These are phyloP conservation scores for Phymorhynchus buccinoides DNA, from an alignment of 1,140 invertebrate species.

Conservation along the genomic window DNA sequence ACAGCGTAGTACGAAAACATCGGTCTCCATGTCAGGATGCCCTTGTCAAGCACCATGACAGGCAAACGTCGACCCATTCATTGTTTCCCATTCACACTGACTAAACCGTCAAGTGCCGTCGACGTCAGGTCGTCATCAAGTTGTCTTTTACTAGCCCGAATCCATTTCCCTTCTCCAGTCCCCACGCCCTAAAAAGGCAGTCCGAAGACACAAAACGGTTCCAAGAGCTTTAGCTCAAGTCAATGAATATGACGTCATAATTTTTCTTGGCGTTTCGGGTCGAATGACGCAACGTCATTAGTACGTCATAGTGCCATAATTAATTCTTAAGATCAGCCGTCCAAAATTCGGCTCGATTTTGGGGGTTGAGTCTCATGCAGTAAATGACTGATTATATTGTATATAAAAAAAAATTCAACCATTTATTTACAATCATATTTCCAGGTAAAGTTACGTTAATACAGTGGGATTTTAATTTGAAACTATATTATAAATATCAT, in stretches of 20 bases:
- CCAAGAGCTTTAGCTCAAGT: background rate
- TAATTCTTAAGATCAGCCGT: too few relatives aligned
- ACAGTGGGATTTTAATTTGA: too few relatives aligned
- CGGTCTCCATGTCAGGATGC: slow-evolving; percentile 5
- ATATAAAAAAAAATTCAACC: too few relatives aligned
- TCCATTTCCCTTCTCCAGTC: background rate
- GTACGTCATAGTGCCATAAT: background rate
- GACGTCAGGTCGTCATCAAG: background rate
- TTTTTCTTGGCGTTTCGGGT: background rate
- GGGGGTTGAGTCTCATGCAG: too few relatives aligned
- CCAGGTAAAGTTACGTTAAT: too few relatives aligned
- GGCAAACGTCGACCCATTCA: background rate
- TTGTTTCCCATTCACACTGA: background rate
- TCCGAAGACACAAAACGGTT: background rate
- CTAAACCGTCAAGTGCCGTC: background rate
- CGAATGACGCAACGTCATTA: background rate
- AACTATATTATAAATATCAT: too few relatives aligned
- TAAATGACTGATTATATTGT: too few relatives aligned
- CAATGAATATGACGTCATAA: background rate
- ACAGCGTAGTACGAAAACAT: background rate
- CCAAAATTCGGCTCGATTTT: too few relatives aligned
- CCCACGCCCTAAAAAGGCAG: background rate
- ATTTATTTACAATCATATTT: too few relatives aligned
- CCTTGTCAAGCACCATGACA: slow-evolving; percentile 3
- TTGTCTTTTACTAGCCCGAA: background rate